Conservation (phyloP, 1,140 invertebrate genomes). For the Kradibia gibbosae region DNA sequence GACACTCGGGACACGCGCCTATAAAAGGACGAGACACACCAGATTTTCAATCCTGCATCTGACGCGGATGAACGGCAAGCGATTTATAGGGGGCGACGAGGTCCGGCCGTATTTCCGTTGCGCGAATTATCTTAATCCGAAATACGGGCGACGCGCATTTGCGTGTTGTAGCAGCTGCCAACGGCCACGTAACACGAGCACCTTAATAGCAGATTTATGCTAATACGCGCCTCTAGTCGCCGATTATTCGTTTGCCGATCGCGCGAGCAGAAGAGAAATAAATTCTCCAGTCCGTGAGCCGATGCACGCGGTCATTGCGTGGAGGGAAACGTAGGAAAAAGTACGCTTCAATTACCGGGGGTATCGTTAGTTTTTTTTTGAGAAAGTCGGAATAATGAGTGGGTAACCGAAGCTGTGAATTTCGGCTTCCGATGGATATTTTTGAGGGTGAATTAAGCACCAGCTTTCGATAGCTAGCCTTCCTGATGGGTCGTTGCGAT, state of each 20-base stretch:
- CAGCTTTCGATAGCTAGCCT: background rate
- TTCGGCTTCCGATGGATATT: background rate
- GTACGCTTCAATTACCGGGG: background rate
- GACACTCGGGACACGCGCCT: too few species aligned
- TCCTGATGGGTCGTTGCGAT: background rate
- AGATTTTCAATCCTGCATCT: background rate
- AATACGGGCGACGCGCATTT: constrained; percentile 24
- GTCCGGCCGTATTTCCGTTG: background rate
- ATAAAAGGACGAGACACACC: background rate
- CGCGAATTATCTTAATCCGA: constrained; percentile 38
- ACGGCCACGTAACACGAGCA: background rate
- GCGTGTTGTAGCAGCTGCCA: background rate
- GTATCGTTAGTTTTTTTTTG: background rate
- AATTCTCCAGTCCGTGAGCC: background rate
- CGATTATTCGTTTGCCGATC: background rate
- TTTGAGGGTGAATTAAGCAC: background rate
- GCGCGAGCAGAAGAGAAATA: background rate
- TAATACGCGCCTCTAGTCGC: background rate
- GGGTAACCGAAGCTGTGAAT: background rate
- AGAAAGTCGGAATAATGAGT: constrained; percentile 10
- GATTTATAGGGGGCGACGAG: constrained; percentile 26
- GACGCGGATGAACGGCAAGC: background rate
- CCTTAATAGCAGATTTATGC: constrained; percentile 29
- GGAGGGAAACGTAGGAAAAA: background rate
- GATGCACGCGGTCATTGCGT: background rate